Conservation (phyloP, 2,888 invertebrate species). For the Drosophila testacea region DNA sequence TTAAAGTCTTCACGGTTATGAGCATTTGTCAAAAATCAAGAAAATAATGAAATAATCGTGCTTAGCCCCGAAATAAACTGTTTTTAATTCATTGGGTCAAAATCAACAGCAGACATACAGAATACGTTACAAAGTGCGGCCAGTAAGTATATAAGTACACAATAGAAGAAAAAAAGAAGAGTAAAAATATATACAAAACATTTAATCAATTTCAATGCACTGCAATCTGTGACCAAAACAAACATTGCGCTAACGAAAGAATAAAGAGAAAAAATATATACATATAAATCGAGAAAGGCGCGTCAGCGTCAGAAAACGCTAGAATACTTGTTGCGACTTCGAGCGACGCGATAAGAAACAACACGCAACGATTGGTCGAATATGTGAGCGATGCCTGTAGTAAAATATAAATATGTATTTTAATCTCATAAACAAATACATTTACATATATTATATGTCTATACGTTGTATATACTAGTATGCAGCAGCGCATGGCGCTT, state of each 20-base stretch:
- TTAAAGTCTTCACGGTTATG: slow-evolving; percentile 62
- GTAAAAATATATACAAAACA: slow-evolving; percentile 16
- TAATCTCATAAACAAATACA: slow-evolving; percentile 14
- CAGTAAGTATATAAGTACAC: slow-evolving; percentile 25
- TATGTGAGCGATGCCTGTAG: slow-evolving; percentile 27
- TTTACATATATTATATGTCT: slow-evolving; percentile 6
- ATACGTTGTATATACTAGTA: slow-evolving; percentile 30
- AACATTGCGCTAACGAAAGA: slow-evolving; percentile 40
- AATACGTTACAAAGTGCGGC: slow-evolving; percentile 53
- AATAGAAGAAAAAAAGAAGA: slow-evolving; percentile 8
- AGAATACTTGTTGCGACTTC: slow-evolving; percentile 44
- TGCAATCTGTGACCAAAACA: slow-evolving; percentile 56
- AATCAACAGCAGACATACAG: neutral
- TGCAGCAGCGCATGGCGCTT: slow-evolving; percentile 60
- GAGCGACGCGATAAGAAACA: slow-evolving; percentile 16
- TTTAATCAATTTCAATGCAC: slow-evolving; percentile 47
- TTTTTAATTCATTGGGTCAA: neutral
- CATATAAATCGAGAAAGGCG: slow-evolving; percentile 14
- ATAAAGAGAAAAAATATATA: slow-evolving; percentile 14
- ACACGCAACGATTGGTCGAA: slow-evolving; percentile 34
- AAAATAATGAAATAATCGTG: slow-evolving; percentile 6
- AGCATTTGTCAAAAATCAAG: slow-evolving; percentile 54
- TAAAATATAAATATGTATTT: slow-evolving; percentile 4
- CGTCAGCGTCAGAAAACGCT: slow-evolving; percentile 51
- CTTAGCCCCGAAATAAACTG: neutral